These are phyloP conservation scores for Pocota personata DNA, from an alignment of 2,888 invertebrate genomes.

Conservation along the genomic window DNA sequence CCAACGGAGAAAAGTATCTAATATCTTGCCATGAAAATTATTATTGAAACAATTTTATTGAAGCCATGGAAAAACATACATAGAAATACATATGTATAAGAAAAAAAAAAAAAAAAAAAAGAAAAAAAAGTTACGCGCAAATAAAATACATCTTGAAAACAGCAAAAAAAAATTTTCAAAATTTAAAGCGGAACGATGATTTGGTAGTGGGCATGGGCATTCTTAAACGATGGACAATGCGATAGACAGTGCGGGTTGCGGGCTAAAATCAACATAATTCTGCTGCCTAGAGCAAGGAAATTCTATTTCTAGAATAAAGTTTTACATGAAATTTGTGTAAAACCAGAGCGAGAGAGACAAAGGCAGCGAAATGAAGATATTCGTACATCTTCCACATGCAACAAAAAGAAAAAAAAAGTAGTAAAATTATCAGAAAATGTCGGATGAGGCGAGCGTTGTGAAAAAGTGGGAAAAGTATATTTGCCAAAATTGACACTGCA, in stretches of 20 bases:
- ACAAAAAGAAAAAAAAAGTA: conserved; percentile 26
- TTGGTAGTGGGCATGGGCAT: conserved; percentile 48
- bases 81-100: background rate
- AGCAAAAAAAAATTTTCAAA: conserved; percentile 18
- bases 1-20: conserved; percentile 60
- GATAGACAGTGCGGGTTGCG: conserved; percentile 42
- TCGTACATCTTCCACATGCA: background rate
- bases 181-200: conserved; percentile 32
- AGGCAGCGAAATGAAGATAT: background rate
- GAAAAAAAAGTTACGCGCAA: too few species aligned
- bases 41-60: conserved; percentile 46
- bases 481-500: conserved; percentile 62
- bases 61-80: conserved; percentile 62
- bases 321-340: conserved; percentile 55
- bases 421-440: conserved; percentile 62
- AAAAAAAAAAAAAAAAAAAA: background rate
- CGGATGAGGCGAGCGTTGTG: conserved; percentile 22
- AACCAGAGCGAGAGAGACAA: conserved; percentile 9
- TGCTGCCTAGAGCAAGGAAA: conserved; percentile 61
- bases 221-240: conserved; percentile 23
- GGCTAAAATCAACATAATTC: conserved; percentile 60
- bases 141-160: conserved; percentile 13
- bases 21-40: conserved; percentile 66
- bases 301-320: conserved; percentile 68
- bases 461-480: conserved; percentile 36